These are phyloP conservation scores for Heterodera carotae DNA, from an alignment of 1,140 invertebrate genomes.

Conservation along the genomic window DNA sequence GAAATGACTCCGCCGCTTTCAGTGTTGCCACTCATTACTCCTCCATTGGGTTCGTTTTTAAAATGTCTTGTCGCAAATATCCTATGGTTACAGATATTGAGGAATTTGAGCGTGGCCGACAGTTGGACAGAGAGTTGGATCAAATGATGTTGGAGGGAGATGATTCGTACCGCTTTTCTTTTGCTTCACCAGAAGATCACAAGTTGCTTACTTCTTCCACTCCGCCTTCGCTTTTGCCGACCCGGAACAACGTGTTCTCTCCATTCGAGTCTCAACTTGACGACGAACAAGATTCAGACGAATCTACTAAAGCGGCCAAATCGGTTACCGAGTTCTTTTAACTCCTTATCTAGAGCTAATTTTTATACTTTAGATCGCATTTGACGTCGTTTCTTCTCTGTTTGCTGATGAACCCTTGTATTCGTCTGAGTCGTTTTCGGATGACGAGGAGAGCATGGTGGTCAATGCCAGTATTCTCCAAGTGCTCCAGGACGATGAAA, in stretches of 20 bases:
- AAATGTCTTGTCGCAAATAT: constrained; percentile 16
- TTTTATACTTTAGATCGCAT: constrained; percentile 23
- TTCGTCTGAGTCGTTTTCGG: constrained; percentile 7
- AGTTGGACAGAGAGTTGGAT: constrained; percentile 37
- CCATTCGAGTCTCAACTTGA: constrained; percentile 24
- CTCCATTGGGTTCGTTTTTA: constrained; percentile 14
- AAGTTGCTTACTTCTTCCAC: constrained; percentile 3
- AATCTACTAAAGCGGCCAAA: constrained; percentile 20
- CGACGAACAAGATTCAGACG: neutral
- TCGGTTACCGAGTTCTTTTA: constrained; percentile 25
- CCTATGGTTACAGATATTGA: constrained; percentile 26
- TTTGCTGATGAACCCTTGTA: constrained; percentile 28
- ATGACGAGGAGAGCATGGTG: constrained; percentile 21
- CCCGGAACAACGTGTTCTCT: constrained; percentile 11
- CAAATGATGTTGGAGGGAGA: constrained; percentile 40
- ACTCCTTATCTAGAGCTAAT: neutral
- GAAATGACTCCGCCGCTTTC: constrained; percentile 17
- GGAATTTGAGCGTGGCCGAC: constrained; percentile 25
- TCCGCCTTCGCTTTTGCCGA: constrained; percentile 4
- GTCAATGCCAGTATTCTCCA: constrained; percentile 12
- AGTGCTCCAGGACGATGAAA: constrained; percentile 9
- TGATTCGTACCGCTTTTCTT: constrained; percentile 4
- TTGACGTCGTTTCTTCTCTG: constrained; percentile 29
- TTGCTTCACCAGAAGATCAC: neutral
- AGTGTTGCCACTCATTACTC: constrained; percentile 14